Percentiles rank a stretch among this genome's conserved stretches.
Evolutionary conservation across 2,113 vertebrate species (phyloP).

Genomic region (Casuarius casuarius): DNA sequence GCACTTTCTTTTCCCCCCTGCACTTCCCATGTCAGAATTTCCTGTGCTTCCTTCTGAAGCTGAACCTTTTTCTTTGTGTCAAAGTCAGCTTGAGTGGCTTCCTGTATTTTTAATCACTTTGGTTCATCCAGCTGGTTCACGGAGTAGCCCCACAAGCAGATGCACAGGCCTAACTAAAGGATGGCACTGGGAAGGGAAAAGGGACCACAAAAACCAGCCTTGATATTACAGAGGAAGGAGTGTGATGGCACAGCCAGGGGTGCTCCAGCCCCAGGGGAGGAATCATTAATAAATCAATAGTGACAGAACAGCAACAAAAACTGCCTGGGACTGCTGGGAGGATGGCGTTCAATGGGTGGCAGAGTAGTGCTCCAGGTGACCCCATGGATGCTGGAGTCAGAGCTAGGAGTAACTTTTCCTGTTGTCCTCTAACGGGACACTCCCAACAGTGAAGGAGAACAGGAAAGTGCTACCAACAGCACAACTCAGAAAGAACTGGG

Average conservation of each 20-base stretch:
- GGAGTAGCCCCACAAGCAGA: background rate
- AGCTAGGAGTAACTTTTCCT: background rate
- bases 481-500: background rate
- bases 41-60: background rate
- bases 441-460: too few species aligned
- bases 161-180: background rate
- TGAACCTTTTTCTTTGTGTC: background rate
- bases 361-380: too few species aligned
- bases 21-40: background rate
- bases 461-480: background rate
- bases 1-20: background rate
- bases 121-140: background rate
- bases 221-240: background rate
- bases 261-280: background rate
- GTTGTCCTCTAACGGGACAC: background rate
- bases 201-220: background rate
- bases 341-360: too few species aligned
- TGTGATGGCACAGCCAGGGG: too few species aligned
- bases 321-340: background rate
- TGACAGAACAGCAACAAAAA: background rate
- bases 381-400: background rate
- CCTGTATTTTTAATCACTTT: background rate
- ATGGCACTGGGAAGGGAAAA: background rate
- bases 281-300: background rate
- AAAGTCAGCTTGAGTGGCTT: background rate